Evolutionary conservation across 2,797 vertebrate genomes (phyloP), one percentile per base, ranked within the genome.

Genomic region (Nyctalus aviator): DNA sequence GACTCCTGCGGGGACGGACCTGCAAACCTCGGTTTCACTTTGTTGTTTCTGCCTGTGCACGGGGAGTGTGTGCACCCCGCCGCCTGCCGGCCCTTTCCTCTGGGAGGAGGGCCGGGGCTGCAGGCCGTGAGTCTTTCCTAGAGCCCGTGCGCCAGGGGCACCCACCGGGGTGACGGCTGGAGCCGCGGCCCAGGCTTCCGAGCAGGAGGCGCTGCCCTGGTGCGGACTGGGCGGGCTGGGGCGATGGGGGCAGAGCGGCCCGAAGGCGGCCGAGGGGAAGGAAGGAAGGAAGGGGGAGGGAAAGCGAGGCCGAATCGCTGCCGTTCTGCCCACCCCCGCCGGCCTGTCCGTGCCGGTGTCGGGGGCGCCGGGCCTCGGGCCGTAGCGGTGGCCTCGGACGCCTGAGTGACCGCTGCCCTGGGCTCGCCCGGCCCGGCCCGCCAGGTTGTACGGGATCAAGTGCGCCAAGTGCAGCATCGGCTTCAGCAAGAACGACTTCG

Each of bases 401-500:
- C 50, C 50, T 15, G 5, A 6, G 50, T 50, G 50, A 50, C 50
- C 50, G 15, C 15, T 50, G 50, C 15, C 48, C 48, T 17, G 50
- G 18, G 50, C 50, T 50, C 6, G 50, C 94, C 91, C 55, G 6
- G 8, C 30, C 66, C 27, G 93, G 85, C 87, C 30, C 72, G 84
- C 89, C 97, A 99, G 99, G 98, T 98, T 99, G 97, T 99, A 99
- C 95, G 99, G 99, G 96, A 99, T 99, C 98, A 99, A 99, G 98
- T 99, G 99, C 98, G 99, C 99, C 84, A 99, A 99, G 98, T 99
- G 99, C 98, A 99, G 99, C 98, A 99, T 99, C 97, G 99, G 99
- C 96, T 99, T 99, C 99, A 99, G 99, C 98, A 99, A 99, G 98
- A 99, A 99, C 93, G 99, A 99, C 98, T 99, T 99, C 97, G 99